Evolutionary conservation across 2,797 vertebrate species (phyloP).

Genomic region (Enteromius viviparus): DNA sequence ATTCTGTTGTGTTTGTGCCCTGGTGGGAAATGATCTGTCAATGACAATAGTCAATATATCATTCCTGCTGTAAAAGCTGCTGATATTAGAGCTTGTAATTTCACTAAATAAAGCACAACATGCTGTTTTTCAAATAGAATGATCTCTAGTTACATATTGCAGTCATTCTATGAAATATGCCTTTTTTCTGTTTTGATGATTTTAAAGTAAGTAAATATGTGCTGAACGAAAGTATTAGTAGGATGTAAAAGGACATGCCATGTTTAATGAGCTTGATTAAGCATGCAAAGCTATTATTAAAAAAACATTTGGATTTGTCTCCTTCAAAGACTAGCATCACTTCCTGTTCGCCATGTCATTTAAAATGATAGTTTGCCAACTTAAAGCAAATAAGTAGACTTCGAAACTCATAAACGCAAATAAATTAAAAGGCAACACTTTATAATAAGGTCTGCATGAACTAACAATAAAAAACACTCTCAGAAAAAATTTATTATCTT

Average conservation of each 20-base stretch:
- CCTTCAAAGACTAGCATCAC: background rate
- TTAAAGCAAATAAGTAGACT: background rate
- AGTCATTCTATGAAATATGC: background rate
- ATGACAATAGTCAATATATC: constrained; percentile 47
- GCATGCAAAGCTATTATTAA: background rate
- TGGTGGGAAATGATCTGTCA: constrained; percentile 24
- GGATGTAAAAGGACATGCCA: background rate
- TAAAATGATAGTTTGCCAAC: background rate
- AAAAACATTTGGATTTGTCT: background rate
- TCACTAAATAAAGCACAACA: constrained; percentile 1
- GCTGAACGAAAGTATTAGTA: background rate
- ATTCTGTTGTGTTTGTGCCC: constrained; percentile 37
- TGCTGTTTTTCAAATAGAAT: constrained; percentile 9
- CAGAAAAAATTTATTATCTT: background rate
- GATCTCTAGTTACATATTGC: constrained; percentile 8
- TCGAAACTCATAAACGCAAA: background rate
- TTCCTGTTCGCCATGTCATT: background rate
- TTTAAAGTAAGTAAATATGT: background rate
- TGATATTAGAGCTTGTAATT: constrained; percentile 21
- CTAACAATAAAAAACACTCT: background rate
- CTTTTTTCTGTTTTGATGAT: background rate
- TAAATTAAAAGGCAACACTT: background rate
- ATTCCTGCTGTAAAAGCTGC: constrained; percentile 5
- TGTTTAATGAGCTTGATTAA: background rate
- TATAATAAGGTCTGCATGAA: background rate